Evolutionary conservation across 2,113 vertebrate species (phyloP).

Genomic region (Sander vitreus): DNA sequence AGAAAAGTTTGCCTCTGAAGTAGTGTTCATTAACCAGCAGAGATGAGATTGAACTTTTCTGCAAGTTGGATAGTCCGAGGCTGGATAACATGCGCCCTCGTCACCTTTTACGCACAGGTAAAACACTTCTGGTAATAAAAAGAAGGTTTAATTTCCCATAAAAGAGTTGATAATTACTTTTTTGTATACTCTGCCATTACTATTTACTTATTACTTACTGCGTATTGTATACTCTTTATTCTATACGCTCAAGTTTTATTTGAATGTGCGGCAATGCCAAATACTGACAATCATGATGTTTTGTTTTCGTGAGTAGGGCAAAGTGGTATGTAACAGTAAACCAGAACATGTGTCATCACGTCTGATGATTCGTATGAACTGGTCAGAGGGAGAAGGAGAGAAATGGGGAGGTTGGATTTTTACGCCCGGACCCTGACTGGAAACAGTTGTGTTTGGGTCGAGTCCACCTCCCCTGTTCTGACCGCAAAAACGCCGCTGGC

Average conservation of each 20-base stretch:
- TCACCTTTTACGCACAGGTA: conserved; percentile 82
- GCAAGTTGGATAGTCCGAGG: conserved; percentile 83
- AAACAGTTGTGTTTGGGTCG: conserved; percentile 72
- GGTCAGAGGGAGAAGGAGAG: not conserved
- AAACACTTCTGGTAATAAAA: not conserved
- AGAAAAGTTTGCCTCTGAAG: conserved; percentile 29
- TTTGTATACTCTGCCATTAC: not conserved
- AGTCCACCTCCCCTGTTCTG: conserved; percentile 51
- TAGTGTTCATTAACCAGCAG: conserved; percentile 37
- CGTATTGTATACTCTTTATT: too few species aligned
- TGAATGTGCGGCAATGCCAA: too few species aligned
- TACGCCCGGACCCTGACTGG: conserved; percentile 59
- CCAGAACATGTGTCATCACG: conserved; percentile 12
- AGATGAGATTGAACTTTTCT: conserved; percentile 78
- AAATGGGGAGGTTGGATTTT: conserved; percentile 6
- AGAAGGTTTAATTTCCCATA: too few species aligned
- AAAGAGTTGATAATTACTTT: not conserved
- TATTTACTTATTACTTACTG: too few species aligned
- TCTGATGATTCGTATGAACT: conserved; percentile 21
- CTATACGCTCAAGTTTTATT: too few species aligned
- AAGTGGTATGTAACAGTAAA: conserved; percentile 1
- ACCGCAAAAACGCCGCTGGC: conserved; percentile 61
- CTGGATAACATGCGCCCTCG: conserved; percentile 79
- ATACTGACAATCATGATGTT: not conserved
- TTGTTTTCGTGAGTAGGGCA: not conserved